A percentile compares a stretch with the other conserved stretches of the same genome.
Conservation (phyloP, 2,113 vertebrate species). For the Neogobius melanostomus region DNA sequence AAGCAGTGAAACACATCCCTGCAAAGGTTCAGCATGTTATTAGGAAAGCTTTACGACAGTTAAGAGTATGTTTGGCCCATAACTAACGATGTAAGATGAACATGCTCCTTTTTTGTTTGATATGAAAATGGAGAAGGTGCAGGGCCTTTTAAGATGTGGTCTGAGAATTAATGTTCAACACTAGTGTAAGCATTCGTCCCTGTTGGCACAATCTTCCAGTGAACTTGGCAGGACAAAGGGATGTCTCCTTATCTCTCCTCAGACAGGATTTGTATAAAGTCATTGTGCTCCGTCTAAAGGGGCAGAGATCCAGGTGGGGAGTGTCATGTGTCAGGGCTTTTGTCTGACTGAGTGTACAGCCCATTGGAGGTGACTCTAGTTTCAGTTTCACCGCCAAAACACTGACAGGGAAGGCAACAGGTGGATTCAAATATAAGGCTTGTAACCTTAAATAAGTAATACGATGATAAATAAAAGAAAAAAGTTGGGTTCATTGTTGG, state of each 20-base stretch:
- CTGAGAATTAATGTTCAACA: not conserved
- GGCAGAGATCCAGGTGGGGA: slow-evolving; percentile 39
- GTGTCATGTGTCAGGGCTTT: slow-evolving; percentile 53
- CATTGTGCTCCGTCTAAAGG: slow-evolving; percentile 27
- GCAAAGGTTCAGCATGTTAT: too few species aligned
- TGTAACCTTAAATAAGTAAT: not conserved
- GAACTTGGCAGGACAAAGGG: not conserved
- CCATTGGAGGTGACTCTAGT: slow-evolving; percentile 20
- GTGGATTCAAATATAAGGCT: not conserved
- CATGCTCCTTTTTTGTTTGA: too few species aligned
- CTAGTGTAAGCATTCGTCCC: too few species aligned
- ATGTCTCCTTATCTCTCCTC: not conserved
- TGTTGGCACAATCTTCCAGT: not conserved
- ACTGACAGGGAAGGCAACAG: slow-evolving; percentile 5
- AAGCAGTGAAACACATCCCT: too few species aligned
- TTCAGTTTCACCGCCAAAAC: slow-evolving; percentile 40
- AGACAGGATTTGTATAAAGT: not conserved
- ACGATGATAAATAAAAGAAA: too few species aligned
- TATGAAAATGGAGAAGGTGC: too few species aligned
- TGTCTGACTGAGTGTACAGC: slow-evolving; percentile 19
- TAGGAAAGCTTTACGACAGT: too few species aligned
- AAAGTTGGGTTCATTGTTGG: not conserved
- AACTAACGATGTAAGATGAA: too few species aligned
- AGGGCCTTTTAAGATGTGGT: too few species aligned
- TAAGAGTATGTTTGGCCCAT: too few species aligned